Percentiles rank a stretch among this genome's conserved stretches.
phyloP scores from a whole-genome alignment of 2,888 invertebrate species.

The Onchidella celtica region DNA sequence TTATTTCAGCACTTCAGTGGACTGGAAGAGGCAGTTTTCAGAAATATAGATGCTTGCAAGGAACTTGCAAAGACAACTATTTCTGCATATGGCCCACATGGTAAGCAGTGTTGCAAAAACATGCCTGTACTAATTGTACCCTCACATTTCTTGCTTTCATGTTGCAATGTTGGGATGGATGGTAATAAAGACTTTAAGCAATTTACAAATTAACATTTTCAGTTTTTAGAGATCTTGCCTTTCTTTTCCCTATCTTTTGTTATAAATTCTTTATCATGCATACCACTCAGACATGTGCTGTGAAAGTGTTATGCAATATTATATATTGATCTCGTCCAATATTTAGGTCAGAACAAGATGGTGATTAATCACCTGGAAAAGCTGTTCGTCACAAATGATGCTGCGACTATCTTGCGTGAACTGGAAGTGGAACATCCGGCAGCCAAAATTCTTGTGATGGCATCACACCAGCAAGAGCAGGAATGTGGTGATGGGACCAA shows the following conservation, averaged over 20 bases:
- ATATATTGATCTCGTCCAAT: too few species aligned
- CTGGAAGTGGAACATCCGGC: conserved; percentile 96
- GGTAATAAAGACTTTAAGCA: too few species aligned
- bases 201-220: too few species aligned
- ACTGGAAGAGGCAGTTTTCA: conserved; percentile 95
- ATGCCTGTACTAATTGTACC: too few species aligned
- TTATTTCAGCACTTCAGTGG: conserved; percentile 88
- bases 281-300: too few species aligned
- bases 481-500: conserved; percentile 99
- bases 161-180: too few species aligned
- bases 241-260: too few species aligned
- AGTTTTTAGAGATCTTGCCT: too few species aligned
- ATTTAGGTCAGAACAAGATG: conserved; percentile 92
- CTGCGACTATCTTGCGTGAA: conserved; percentile 93
- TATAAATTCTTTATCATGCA: too few species aligned
- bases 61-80: conserved; percentile 95
- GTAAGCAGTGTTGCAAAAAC: conserved; percentile 84
- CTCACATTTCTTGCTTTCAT: too few species aligned
- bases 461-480: conserved; percentile 99
- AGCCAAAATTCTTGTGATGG: conserved; percentile 96
- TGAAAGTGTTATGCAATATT: too few species aligned
- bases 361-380: conserved; percentile 99
- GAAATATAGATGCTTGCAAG: conserved; percentile 97
- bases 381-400: conserved; percentile 99
- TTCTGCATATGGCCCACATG: conserved; percentile 98